phyloP scores from a whole-genome alignment of 2,888 invertebrate species.

The Crocallis elinguaria region DNA sequence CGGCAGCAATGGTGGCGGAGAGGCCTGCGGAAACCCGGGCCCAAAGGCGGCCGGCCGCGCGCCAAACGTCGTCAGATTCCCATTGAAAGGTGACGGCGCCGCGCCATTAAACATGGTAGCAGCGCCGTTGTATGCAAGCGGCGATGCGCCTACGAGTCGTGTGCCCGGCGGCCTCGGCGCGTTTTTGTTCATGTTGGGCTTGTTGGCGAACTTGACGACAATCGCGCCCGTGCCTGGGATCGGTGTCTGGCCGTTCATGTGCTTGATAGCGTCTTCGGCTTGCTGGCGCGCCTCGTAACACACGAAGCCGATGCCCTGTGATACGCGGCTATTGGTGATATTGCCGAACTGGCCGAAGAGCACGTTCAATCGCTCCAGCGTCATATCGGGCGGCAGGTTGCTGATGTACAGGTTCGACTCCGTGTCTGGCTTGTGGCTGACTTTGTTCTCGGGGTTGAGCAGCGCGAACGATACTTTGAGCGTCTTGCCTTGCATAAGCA shows the following conservation, averaged over 20 bases:
- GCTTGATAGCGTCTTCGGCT: conserved; percentile 79
- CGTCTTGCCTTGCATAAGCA: conserved; percentile 82
- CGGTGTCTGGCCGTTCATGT: conserved; percentile 76
- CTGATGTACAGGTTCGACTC: conserved; percentile 83
- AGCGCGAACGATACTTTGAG: conserved; percentile 82
- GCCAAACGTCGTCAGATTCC: conserved; percentile 70
- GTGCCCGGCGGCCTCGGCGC: conserved; percentile 70
- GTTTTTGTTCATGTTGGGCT: conserved; percentile 75
- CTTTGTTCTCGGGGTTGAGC: conserved; percentile 81
- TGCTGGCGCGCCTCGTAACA: conserved; percentile 76
- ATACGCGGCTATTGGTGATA: conserved; percentile 81
- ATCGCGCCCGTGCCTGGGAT: conserved; percentile 75
- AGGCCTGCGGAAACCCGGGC: conserved; percentile 74
- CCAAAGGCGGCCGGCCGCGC: conserved; percentile 70
- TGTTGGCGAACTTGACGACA: conserved; percentile 81
- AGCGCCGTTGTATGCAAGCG: conserved; percentile 73
- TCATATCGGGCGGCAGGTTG: conserved; percentile 82
- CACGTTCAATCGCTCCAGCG: conserved; percentile 75
- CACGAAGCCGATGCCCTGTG: conserved; percentile 82
- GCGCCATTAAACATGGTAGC: conserved; percentile 74
- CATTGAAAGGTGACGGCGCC: conserved; percentile 71
- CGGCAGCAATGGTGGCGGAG: conserved; percentile 77
- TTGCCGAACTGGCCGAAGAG: conserved; percentile 74
- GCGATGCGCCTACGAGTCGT: conserved; percentile 58
- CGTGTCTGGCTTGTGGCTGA: conserved; percentile 79